Evolutionary conservation across 2,888 invertebrate species (phyloP), one percentile per base, ranked within the genome.

Genomic region (Oxycera nigricornis): DNA sequence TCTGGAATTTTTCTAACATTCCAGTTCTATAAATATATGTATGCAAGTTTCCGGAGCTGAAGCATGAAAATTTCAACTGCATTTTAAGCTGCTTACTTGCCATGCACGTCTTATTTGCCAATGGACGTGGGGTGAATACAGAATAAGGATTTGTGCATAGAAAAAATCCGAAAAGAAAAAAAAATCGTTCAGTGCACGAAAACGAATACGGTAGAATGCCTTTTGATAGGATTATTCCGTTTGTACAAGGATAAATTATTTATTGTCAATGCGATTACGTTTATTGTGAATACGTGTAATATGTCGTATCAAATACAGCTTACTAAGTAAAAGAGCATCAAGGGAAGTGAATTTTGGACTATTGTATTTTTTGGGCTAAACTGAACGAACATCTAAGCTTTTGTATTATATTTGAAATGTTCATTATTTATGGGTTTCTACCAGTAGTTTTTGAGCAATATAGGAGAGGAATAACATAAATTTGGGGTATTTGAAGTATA

Each of bases 211-310:
- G n/a, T 61, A 61, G 31, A 31, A 61, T 31, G 20, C 17, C 11
- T 31, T 61, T 61, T 61, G 61, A 61, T 31, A 30, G 61, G 61
- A 61, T 61, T 61, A 61, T 28, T 61, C 61, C 20, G n/a, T 31
- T 61, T 30, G 31, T 46, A 46, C 11, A 61, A 31, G 31, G 31
- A n/a, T 61, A 61, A 61, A 61, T 61, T 31, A 61, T 61, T 61
- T 31, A 61, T 31, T 61, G 31, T 31, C 61, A 20, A 31, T 61
- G 11, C 57, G 57, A 57, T 57, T 24, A 26, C 57, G n/a, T 20
- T 57, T 26, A 11, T 46, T 46, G 46, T 46, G 14, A 46, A 17
- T 14, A 14, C 46, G 11, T 46, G 3, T 46, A 7, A 46, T 46
- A 46, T 46, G 11, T 46, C 6, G 14, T n/a, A 11, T 46, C n/a